Evolutionary conservation across 2,797 vertebrate genomes (phyloP).

Genomic region (Coendou prehensilis): DNA sequence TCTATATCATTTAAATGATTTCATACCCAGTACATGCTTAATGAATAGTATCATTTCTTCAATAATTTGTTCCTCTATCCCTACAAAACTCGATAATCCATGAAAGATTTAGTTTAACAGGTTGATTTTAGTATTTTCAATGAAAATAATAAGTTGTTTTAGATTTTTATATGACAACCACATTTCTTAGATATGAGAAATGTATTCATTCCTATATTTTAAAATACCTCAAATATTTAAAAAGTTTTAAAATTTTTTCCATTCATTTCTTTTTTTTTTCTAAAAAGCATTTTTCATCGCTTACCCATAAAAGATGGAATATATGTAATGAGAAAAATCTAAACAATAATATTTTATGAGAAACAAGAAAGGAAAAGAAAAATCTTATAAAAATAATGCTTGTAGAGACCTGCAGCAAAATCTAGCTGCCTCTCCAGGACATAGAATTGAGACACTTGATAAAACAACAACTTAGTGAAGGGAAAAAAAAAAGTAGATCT

Average conservation of each 20-base stretch:
- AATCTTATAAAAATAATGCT: not conserved
- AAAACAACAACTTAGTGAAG: not conserved
- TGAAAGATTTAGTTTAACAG: not conserved
- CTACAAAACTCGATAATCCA: not conserved
- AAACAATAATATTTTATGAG: not conserved
- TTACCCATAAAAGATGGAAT: not conserved
- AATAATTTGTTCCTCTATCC: not conserved
- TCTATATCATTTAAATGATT: not conserved
- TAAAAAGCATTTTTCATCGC: not conserved
- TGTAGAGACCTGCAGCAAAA: not conserved
- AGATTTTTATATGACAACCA: not conserved
- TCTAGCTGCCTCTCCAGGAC: not conserved
- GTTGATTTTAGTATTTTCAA: constrained; percentile 10
- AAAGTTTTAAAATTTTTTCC: not conserved
- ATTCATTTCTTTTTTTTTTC: not conserved
- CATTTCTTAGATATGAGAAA: constrained; percentile 35
- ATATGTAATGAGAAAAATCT: constrained; percentile 3
- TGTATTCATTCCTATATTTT: constrained; percentile 9
- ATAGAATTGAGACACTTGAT: not conserved
- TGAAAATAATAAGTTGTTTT: constrained; percentile 48
- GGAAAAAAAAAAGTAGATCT: not conserved
- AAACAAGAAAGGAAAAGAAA: not conserved
- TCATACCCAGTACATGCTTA: not conserved
- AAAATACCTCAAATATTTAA: constrained; percentile 29
- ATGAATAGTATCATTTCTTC: not conserved